Evolutionary conservation across 2,888 invertebrate genomes (phyloP).

Genomic region (Uloborus plumipes): DNA sequence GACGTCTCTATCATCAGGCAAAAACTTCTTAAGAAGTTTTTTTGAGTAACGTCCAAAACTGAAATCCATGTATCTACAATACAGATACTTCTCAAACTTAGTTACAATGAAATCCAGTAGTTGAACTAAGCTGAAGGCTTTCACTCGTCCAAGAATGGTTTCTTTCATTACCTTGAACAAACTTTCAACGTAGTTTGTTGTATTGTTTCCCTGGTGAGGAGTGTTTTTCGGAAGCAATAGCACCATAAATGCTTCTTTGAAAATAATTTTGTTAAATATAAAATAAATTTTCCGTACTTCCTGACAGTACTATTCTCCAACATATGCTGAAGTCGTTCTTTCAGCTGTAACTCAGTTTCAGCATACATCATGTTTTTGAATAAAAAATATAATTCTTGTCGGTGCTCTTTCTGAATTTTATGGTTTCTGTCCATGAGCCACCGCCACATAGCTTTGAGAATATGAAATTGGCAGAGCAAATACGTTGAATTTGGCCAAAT

Average conservation of each 20-base stretch:
- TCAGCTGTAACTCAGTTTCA: not conserved
- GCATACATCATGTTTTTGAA: not conserved
- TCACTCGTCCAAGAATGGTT: not conserved
- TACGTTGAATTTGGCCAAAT: not conserved
- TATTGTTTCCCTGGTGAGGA: not conserved
- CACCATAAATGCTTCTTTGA: no score
- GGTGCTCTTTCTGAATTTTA: not conserved
- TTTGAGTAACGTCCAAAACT: no score
- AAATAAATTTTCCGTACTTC: no score
- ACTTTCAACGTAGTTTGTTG: not conserved
- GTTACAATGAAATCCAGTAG: not conserved
- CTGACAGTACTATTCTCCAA: not conserved
- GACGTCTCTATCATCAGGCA: no score
- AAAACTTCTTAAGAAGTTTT: no score
- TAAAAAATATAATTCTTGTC: not conserved
- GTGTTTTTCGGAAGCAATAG: no score
- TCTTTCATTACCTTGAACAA: not conserved
- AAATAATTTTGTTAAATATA: no score
- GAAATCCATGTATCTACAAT: no score
- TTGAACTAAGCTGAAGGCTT: not conserved
- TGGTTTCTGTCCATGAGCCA: not conserved
- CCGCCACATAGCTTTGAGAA: not conserved
- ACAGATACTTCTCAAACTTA: no score
- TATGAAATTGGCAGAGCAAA: not conserved
- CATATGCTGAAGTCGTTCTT: not conserved